phyloP scores from a whole-genome alignment of 2,888 invertebrate genomes.

The Serripes groenlandicus region DNA sequence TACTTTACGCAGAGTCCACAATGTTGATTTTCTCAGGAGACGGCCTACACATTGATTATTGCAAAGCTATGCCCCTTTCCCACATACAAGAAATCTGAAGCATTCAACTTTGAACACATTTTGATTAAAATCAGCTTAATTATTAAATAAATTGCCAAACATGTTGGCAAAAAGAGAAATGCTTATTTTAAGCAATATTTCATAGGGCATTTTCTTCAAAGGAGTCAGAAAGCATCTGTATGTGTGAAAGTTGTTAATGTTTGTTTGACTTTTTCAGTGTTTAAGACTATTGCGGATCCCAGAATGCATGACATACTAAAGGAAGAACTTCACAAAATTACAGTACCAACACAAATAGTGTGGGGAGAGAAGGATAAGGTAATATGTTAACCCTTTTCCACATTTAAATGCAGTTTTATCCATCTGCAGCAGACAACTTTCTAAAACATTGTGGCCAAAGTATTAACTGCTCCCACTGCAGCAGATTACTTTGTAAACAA shows the following conservation, averaged over 20 bases:
- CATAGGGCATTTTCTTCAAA: background rate
- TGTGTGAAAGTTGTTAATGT: no score
- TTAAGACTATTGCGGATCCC: constrained; percentile 67
- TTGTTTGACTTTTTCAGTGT: constrained; percentile 75
- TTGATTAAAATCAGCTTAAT: no score
- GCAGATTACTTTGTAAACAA: no score
- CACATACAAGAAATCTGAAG: no score
- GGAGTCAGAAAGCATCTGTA: no score
- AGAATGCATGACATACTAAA: constrained; percentile 70
- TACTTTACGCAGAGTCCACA: no score
- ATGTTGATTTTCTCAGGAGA: no score
- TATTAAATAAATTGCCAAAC: no score
- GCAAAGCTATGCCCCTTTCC: no score
- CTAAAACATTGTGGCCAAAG: background rate
- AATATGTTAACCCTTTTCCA: background rate
- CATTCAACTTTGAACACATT: no score
- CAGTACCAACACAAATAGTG: constrained; percentile 78
- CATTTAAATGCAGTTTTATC: background rate
- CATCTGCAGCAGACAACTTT: background rate
- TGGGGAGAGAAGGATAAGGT: constrained; percentile 84
- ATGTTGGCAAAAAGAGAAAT: background rate
- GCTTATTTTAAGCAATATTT: background rate
- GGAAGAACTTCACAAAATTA: constrained; percentile 70
- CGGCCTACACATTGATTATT: no score
- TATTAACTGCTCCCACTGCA: background rate